Base-by-base conservation (phyloP, 2,888 invertebrate species). In the Acanthosepion lycidas region DNA sequence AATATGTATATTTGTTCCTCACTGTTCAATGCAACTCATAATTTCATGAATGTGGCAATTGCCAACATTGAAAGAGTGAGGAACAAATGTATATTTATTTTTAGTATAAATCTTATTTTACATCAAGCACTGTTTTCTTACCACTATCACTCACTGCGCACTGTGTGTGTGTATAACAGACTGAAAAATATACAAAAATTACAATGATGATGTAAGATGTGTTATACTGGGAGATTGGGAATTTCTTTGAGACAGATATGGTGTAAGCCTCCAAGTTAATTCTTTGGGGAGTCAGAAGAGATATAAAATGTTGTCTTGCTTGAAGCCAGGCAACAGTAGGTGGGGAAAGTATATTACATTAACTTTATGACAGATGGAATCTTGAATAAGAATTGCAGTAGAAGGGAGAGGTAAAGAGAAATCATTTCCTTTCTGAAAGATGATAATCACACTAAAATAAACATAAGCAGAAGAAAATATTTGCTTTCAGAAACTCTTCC, bases 361-460 rank as follows among this genome's bases (percentile, higher is more conserved):
- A 78, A n/a, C 12, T 33, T 78, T 78, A 78, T n/a, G 78, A 78
- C 78, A 78, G n/a, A 78, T 78, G 78, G 78, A n/a, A 33, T 78
- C 78, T 78, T 33, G 78, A 15, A 78, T 78, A 12, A 23, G n/a
- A 78, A 78, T n/a, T 12, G 9, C 78, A 78, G 33, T 33, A 33
- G 15, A 9, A 15, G 18, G n/a, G 9, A 12, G 78, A 15, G n/a
- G 33, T 12, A 33, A 9, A 18, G 9, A 33, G 78, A 78, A n/a
- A 78, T 33, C 78, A 78, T 78, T 78, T 78, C 78, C 78, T 78
- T 78, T n/a, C 78, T 78, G 78, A 78, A 78, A n/a, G n/a, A 78
- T 78, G n/a, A 78, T 78, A 78, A 78, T 78, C 78, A n/a, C 5
- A 78, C 78, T 12, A n/a, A 78, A 12, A 78, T 78, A 78, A 78